phyloP scores from a whole-genome alignment of 1,140 invertebrate species.

The Carposina sasakii region DNA sequence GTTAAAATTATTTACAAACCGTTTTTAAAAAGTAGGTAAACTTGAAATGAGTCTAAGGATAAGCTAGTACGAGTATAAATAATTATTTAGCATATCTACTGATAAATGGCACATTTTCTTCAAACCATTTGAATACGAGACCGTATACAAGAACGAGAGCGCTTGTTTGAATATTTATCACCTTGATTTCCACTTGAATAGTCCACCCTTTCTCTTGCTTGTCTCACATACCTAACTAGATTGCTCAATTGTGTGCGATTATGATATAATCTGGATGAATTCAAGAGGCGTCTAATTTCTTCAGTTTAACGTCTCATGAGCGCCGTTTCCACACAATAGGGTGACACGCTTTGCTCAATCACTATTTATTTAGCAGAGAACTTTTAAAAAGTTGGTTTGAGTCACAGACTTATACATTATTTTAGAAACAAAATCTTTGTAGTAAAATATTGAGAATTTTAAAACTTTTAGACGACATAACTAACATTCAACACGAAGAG shows the following conservation, averaged over 20 bases:
- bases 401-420: conserved; percentile 17
- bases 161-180: conserved; percentile 1
- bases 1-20: too few relatives aligned
- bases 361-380: conserved; percentile 32
- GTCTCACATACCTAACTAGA: conserved; percentile 31
- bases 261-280: conserved; percentile 27
- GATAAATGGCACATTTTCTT: too few relatives aligned
- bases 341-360: conserved; percentile 43
- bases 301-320: conserved; percentile 33
- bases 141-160: too few relatives aligned
- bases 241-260: conserved; percentile 29
- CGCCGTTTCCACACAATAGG: conserved; percentile 27
- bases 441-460: too few relatives aligned
- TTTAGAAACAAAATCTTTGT: too few relatives aligned
- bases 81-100: too few relatives aligned
- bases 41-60: too few relatives aligned
- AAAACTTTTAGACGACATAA: too few relatives aligned
- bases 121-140: too few relatives aligned
- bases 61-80: too few relatives aligned
- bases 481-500: too few relatives aligned
- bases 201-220: conserved; percentile 7
- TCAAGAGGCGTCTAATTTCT: conserved; percentile 34
- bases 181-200: not conserved
- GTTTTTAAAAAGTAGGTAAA: too few relatives aligned
- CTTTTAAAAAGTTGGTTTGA: conserved; percentile 19